Percentiles rank a stretch among this genome's conserved stretches.
Conservation (phyloP, 2,888 invertebrate species). For the Ernsta delagoae region DNA sequence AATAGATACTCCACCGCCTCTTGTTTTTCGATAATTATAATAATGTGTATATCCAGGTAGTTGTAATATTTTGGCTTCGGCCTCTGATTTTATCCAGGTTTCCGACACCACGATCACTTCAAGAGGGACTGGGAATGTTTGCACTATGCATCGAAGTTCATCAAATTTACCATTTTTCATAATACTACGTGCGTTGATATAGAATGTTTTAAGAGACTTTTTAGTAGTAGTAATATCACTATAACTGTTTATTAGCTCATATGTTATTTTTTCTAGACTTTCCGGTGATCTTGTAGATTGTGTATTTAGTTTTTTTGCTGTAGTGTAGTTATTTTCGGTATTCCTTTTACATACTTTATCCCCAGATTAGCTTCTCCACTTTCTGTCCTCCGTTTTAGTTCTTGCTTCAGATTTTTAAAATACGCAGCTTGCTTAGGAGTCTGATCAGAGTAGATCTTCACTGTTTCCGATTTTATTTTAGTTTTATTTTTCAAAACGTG, state of each 20-base stretch:
- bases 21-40: not conserved
- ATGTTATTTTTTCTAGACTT: not conserved
- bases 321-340: not conserved
- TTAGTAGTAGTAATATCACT: not conserved
- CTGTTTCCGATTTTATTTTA: not conserved
- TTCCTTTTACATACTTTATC: not conserved
- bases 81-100: slow-evolving; percentile 1
- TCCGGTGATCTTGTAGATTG: slow-evolving; percentile 2
- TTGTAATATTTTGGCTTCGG: not conserved
- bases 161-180: not conserved
- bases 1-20: slow-evolving; percentile 3
- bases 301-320: not conserved
- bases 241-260: not conserved
- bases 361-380: too few species aligned
- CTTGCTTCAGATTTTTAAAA: not conserved
- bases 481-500: not conserved
- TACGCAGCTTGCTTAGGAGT: not conserved
- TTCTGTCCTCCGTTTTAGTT: not conserved
- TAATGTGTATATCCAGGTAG: not conserved
- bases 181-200: not conserved
- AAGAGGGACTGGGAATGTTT: not conserved
- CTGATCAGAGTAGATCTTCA: not conserved
- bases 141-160: not conserved
- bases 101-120: not conserved
- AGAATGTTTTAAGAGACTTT: not conserved